phyloP scores from a whole-genome alignment of 2,113 vertebrate species.

The Lampris incognitus region DNA sequence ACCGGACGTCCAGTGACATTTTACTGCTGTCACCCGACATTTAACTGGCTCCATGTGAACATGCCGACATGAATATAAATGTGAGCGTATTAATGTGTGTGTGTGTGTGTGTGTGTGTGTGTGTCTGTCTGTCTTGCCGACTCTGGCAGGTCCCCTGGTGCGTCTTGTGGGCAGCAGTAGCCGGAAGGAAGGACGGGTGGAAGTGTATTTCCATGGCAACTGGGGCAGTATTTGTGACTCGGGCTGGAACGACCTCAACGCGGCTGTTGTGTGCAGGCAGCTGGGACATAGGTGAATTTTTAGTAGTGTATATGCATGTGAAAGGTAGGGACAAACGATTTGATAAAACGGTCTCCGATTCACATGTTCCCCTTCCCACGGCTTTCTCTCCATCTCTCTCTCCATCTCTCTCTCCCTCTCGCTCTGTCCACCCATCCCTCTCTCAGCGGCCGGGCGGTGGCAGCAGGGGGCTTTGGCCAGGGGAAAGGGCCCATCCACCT shows the following conservation, averaged over 20 bases:
- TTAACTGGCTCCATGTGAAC: not conserved
- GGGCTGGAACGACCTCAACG: constrained; percentile 84
- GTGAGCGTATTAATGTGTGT: constrained; percentile 29
- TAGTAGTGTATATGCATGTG: not conserved
- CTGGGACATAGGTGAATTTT: constrained; percentile 80
- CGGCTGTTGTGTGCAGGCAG: constrained; percentile 84
- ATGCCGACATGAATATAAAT: constrained; percentile 35
- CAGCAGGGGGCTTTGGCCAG: constrained; percentile 85
- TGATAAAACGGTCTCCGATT: not conserved
- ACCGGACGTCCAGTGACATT: constrained; percentile 61
- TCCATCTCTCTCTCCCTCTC: not conserved
- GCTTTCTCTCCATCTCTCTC: not conserved
- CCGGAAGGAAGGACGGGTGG: constrained; percentile 83
- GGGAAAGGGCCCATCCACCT: constrained; percentile 87
- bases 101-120: constrained; percentile 28
- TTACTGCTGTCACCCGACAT: constrained; percentile 12
- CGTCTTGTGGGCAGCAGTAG: constrained; percentile 78
- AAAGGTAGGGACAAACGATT: not conserved
- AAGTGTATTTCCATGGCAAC: constrained; percentile 83
- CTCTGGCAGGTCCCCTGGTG: constrained; percentile 76
- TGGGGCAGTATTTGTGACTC: constrained; percentile 86
- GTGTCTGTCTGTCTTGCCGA: constrained; percentile 1
- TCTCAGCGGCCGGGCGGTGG: constrained; percentile 83
- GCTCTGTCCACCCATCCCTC: not conserved
- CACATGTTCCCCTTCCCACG: no score